phyloP scores from a whole-genome alignment of 2,888 invertebrate genomes.

The Spicauda simplicius region DNA sequence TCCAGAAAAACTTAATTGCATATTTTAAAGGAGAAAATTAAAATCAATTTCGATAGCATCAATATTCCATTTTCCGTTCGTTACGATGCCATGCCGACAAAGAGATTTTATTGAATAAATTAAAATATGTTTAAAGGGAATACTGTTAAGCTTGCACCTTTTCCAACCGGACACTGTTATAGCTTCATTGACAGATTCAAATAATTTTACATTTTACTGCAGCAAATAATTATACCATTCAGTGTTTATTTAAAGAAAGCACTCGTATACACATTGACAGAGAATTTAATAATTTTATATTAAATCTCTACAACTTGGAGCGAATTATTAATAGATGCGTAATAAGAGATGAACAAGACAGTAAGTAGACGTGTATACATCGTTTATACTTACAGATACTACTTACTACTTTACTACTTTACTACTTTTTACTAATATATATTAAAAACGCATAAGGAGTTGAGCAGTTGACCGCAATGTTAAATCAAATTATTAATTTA shows the following conservation, averaged over 20 bases:
- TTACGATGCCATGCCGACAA: slow-evolving; percentile 67
- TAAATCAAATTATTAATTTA: too few species aligned
- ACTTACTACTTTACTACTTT: too few species aligned
- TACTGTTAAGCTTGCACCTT: slow-evolving; percentile 41
- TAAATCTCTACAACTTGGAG: too few species aligned
- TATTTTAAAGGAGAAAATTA: slow-evolving; percentile 59
- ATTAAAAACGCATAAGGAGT: too few species aligned
- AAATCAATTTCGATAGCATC: slow-evolving; percentile 69
- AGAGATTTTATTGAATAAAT: slow-evolving; percentile 81
- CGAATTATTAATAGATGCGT: too few species aligned
- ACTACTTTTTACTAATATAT: too few species aligned
- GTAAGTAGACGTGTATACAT: too few species aligned
- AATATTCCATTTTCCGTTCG: slow-evolving; percentile 75
- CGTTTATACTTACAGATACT: too few species aligned
- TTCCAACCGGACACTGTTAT: slow-evolving; percentile 13
- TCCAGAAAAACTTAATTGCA: slow-evolving; percentile 50
- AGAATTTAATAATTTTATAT: too few species aligned
- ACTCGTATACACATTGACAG: too few species aligned
- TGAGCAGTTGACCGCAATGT: too few species aligned
- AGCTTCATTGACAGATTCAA: slow-evolving; percentile 13
- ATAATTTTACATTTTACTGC: slow-evolving; percentile 7
- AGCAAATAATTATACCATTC: slow-evolving; percentile 47
- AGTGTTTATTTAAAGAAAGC: not conserved
- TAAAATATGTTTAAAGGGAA: slow-evolving; percentile 62
- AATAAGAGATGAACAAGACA: too few species aligned